A percentile compares a stretch with the other conserved stretches of the same genome.
These are phyloP conservation scores for Hanleya hanleyi DNA, from an alignment of 2,888 invertebrate species.

Conservation along the genomic window DNA sequence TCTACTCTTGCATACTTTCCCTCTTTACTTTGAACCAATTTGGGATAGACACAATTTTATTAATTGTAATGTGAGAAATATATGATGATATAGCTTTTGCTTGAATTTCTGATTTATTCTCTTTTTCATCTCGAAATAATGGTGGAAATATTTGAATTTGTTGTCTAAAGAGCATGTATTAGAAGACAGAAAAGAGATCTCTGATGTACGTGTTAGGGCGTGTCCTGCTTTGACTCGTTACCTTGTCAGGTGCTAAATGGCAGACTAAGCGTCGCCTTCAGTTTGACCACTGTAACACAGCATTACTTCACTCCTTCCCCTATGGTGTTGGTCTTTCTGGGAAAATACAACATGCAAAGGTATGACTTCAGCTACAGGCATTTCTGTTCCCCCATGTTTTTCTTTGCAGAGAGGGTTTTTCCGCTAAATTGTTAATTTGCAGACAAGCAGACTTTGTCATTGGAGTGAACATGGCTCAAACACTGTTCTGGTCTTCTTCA, in stretches of 20 bases:
- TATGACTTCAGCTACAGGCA: too few species aligned
- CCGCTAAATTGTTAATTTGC: not conserved
- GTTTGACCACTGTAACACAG: not conserved
- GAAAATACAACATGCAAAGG: not conserved
- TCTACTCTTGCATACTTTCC: too few species aligned
- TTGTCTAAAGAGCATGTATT: too few species aligned
- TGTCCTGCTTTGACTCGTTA: not conserved
- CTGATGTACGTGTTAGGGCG: not conserved
- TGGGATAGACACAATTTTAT: too few species aligned
- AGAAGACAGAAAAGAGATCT: too few species aligned
- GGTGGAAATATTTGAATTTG: too few species aligned
- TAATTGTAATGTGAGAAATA: too few species aligned
- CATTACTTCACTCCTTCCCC: not conserved
- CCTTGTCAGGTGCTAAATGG: not conserved
- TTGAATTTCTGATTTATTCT: too few species aligned
- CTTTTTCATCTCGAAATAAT: too few species aligned
- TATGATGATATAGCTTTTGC: too few species aligned
- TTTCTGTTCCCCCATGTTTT: not conserved
- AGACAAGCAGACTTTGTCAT: slow-evolving; percentile 4
- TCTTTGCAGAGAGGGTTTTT: not conserved
- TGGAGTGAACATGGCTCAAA: not conserved
- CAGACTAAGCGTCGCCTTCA: not conserved
- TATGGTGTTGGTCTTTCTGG: not conserved
- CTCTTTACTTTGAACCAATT: too few species aligned
- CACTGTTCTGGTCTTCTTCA: not conserved